Percentiles rank a stretch among this genome's conserved stretches.
Conservation (phyloP, 2,113 vertebrate genomes). For the Nyctereutes procyonoides region DNA sequence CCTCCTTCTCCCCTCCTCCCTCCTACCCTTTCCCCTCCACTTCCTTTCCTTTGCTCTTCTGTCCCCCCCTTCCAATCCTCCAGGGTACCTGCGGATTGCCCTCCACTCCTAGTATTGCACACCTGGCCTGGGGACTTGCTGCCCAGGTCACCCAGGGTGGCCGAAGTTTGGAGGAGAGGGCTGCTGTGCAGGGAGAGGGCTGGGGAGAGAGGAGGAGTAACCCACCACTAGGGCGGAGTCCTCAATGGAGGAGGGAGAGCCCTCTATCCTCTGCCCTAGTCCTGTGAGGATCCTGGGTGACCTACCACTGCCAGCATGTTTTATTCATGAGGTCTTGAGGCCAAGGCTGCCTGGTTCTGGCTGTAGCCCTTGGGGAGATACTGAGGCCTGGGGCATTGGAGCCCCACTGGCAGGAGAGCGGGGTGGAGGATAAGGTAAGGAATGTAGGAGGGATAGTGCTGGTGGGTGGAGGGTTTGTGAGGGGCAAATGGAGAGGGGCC, state of each 20-base stretch:
- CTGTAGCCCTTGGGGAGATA: background rate
- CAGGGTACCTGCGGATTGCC: slow-evolving; percentile 13
- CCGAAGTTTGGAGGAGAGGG: background rate
- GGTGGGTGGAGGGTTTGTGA: background rate
- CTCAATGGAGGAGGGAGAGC: background rate
- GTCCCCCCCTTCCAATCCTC: background rate
- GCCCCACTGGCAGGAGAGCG: background rate
- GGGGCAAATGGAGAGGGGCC: background rate
- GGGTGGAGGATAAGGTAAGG: background rate
- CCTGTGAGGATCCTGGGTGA: background rate
- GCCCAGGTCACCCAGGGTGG: background rate
- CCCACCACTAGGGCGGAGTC: too few relatives aligned
- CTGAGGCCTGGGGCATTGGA: background rate
- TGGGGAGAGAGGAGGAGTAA: background rate
- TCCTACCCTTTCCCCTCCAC: background rate
- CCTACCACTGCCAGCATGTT: background rate
- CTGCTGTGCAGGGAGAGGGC: background rate
- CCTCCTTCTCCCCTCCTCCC: background rate
- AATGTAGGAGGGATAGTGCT: background rate
- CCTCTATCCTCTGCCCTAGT: background rate
- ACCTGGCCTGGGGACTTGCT: background rate
- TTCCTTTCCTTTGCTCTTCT: background rate
- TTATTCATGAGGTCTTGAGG: background rate
- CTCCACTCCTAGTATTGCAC: background rate
- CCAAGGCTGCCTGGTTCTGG: background rate